These are phyloP conservation scores for Eleutherodactylus coqui DNA, from an alignment of 2,797 vertebrate species.

Conservation along the genomic window DNA sequence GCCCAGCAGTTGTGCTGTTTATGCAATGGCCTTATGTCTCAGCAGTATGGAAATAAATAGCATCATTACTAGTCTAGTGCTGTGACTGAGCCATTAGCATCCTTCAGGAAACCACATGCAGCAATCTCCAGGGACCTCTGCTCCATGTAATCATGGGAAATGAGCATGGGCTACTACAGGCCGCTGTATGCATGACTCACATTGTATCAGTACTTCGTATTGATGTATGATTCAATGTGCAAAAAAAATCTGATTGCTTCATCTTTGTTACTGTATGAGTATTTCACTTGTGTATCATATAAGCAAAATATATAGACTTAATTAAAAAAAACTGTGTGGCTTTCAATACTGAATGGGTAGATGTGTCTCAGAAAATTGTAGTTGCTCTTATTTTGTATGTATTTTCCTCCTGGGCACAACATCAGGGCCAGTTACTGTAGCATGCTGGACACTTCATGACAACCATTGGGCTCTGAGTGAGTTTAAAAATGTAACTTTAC, in stretches of 20 bases:
- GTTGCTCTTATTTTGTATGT: no score
- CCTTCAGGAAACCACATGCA: not conserved
- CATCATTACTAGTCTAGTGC: not conserved
- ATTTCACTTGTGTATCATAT: no score
- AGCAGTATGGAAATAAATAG: not conserved
- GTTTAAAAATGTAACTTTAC: no score
- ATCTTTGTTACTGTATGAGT: not conserved
- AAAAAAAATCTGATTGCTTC: not conserved
- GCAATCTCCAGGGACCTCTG: not conserved
- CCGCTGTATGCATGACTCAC: not conserved
- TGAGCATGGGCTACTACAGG: not conserved
- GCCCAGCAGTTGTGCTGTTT: not conserved
- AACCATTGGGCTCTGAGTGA: no score
- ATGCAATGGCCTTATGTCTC: not conserved
- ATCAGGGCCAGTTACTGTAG: no score
- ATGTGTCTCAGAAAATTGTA: no score
- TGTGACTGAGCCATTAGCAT: not conserved
- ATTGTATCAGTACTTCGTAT: not conserved
- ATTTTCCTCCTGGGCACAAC: no score
- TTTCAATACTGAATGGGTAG: no score
- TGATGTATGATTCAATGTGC: not conserved
- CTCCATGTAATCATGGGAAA: not conserved
- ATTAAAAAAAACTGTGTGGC: no score
- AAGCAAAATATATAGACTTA: no score
- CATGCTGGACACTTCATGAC: no score